Evolutionary conservation across 2,113 vertebrate genomes (phyloP), one percentile per base, ranked within the genome.

Genomic region (Trematomus loennbergii): DNA sequence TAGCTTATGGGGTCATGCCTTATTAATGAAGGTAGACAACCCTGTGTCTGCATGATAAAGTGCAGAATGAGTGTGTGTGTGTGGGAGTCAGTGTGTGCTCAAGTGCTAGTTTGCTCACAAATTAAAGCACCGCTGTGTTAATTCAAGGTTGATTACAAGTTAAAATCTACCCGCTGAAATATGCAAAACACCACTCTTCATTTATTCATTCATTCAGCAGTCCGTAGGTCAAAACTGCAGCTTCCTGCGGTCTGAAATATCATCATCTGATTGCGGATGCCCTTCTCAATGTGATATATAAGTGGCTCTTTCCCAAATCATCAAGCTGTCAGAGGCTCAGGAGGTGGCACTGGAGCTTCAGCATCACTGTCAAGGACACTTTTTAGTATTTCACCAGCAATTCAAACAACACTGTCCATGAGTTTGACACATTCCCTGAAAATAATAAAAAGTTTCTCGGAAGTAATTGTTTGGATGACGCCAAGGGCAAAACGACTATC

Each of bases 281-380:
- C 25, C 18, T 16, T 72, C 46, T 84, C 9, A 48, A 46, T 77
- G 72, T 20, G 78, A 78, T 57, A 18, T 73, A 15, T 65, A 73
- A 82, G 72, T 73, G 49, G 25, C 25, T 84, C 62, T 87, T 67
- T 83, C 46, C n/a, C 61, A 67, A 58, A 67, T 65, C 67, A 67
- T 76, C 72, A 67, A 78, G 55, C 75, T 85, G 82, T 83, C 77
- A 83, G 83, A 78, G 50, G 61, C 70, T 72, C 11, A 0, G 48
- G 58, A 66, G 43, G 13, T 20, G 55, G 29, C 17, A 17, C 13
- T 33, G 63, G 48, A 67, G 57, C 71, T 53, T 72, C 53, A 54
- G 53, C 53, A 18, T 84, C 52, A 0, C 22, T 18, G 58, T 85
- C 78, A 72, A 81, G 78, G 79, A 75, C 62, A 55, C 74, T 79